Percentiles rank a stretch among this genome's conserved stretches.
Evolutionary conservation across 64 coral and sea anemone species (phyloP).

Genomic region (Anthopleura sola): DNA sequence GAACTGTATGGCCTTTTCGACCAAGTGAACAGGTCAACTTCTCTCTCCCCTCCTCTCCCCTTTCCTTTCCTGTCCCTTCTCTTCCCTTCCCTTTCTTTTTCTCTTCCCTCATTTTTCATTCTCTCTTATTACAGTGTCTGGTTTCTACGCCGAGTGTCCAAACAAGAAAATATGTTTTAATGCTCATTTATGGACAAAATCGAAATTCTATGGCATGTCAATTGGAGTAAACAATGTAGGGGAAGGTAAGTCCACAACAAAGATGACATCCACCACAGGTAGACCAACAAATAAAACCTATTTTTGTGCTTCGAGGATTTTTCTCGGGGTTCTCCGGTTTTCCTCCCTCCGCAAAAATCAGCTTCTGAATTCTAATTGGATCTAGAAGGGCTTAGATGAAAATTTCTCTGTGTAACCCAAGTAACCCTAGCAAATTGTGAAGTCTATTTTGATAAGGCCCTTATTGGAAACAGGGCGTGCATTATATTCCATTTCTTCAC

Average conservation of each 20-base stretch:
- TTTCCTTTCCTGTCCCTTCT: background rate
- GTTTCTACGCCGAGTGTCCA: conserved; percentile 97
- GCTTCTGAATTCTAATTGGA: no score
- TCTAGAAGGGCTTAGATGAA: no score
- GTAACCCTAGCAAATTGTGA: no score
- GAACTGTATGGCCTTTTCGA: no score
- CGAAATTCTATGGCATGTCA: conserved; percentile 99
- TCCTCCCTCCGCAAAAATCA: no score
- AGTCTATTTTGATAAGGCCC: no score
- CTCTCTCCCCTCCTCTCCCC: no score
- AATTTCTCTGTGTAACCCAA: no score
- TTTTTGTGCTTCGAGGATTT: no score
- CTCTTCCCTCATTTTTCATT: background rate
- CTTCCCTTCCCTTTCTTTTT: background rate
- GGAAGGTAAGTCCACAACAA: conserved; percentile 55
- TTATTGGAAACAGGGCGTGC: background rate
- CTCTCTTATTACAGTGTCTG: conserved; percentile 74
- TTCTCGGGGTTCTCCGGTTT: no score
- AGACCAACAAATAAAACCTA: background rate
- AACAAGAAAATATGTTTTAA: conserved; percentile 94
- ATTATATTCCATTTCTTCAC: background rate
- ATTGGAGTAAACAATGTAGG: conserved; percentile 91
- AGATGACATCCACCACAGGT: background rate
- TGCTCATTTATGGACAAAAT: conserved; percentile 93
- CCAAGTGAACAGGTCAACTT: no score